Evolutionary conservation across 2,113 vertebrate species (phyloP), one percentile per base, ranked within the genome.

Genomic region (Anolis sagrei): DNA sequence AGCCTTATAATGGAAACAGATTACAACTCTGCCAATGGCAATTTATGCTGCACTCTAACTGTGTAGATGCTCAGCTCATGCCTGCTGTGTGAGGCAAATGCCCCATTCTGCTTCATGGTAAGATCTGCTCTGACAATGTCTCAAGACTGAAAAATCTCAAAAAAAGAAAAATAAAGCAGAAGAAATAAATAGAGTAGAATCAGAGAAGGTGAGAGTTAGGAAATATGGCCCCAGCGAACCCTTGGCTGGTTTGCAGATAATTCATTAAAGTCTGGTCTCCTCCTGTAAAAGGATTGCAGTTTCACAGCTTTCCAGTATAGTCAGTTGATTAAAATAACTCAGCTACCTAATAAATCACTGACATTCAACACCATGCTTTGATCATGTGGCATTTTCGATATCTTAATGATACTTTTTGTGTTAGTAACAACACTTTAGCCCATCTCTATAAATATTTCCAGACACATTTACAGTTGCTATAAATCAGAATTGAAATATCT

Each of bases 281-380:
- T 79, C 84, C 21, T 70, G 76, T 81, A 21, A 0, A 5, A 66
- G 78, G 85, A 83, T 83, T 76, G 90, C 76, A 49, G 54, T 82
- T 90, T 81, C 39, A 32, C 80, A 89, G 77, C 48, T 87, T 69
- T 72, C 18, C 49, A 16, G 0, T 76, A 23, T 48, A 88, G 58
- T 9, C 27, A 58, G n/a, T 4, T 79, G 69, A 21, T 82, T 82
- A 49, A 80, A 80, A 76, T 87, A 14, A 32, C 87, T 25, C 32
- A 91, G 69, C 90, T 85, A 84, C 87, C 88, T 90, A 91, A 87
- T 89, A 87, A 89, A 92, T 87, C 34, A 76, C 78, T 34, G 49
- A 32, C 39, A 27, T 87, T 89, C 10, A 0, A 78, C 39, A 69
- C 74, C 61, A 76, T 54, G 4, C 0, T 69, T 84, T 68, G 73